Base-by-base conservation (phyloP, 2,797 vertebrate species). In the Onychomys arenicola region DNA sequence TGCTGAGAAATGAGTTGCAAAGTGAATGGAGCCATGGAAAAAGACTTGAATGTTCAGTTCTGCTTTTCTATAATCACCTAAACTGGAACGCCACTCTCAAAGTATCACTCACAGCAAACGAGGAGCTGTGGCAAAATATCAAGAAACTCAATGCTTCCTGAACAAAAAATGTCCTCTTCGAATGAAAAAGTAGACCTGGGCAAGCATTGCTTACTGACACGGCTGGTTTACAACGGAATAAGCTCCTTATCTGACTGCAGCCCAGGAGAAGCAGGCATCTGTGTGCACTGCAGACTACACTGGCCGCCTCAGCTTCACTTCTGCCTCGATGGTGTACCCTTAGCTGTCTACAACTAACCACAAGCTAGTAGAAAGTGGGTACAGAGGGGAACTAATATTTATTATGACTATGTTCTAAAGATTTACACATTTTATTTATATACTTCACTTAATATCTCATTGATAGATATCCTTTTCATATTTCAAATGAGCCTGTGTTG, bases 391-490 rank as follows among this genome's bases (percentile, higher is more conserved):
- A 82, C 29, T 49, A 89, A 81, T 16, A 63, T 59, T 93, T 92
- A 90, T 67, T 76, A 63, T 91, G 82, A 61, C 73, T 71, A n/a
- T 91, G 80, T 65, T 80, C 46, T 81, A 81, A 90, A 63, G 40
- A 57, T 94, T 89, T 84, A 87, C 16, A 91, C 23, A 67, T 29
- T 83, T 73, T 67, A 67, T 78, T 94, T 91, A 57, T 13, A 52
- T 21, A n/a, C 52, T 63, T 86, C 65, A 84, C 63, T 85, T 55
- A 40, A 12, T 75, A 61, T 5, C n/a, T 55, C 46, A 69, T 37
- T 43, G 69, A 16, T 7, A 9, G 4, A 52, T 21, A 85, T 46
- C 65, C 92, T 76, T 40, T 92, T 86, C 71, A 85, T 27, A 55
- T 88, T 92, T 69, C 71, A 5, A 63, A 81, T 69, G 49, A 91